phyloP scores from a whole-genome alignment of 2,113 vertebrate species.

The Litocranius walleri region DNA sequence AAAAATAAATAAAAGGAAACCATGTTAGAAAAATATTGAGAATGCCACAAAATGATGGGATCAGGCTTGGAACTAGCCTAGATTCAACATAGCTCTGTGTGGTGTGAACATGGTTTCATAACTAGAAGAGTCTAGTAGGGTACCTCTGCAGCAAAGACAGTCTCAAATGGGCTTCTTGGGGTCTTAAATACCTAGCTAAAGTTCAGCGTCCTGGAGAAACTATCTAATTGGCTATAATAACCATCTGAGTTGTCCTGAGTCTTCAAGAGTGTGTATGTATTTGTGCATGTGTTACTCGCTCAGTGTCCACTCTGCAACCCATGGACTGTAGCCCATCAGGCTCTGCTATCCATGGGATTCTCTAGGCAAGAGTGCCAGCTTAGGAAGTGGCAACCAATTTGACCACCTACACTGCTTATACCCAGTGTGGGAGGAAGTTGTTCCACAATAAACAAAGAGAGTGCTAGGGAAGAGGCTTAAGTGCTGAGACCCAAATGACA shows the following conservation, averaged over 20 bases:
- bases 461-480: background rate
- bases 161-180: background rate
- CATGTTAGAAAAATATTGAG: background rate
- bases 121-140: background rate
- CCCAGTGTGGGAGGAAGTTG: background rate
- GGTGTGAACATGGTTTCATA: background rate
- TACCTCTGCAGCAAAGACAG: no score
- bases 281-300: rapidly evolving
- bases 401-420: background rate
- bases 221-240: background rate
- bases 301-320: background rate
- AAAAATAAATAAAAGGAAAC: background rate
- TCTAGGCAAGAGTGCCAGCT: background rate
- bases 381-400: background rate
- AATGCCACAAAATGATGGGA: background rate
- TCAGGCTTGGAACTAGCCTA: background rate
- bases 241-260: background rate
- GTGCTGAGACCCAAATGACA: background rate
- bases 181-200: background rate
- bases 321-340: background rate
- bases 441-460: background rate
- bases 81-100: background rate
- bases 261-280: background rate
- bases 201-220: background rate
- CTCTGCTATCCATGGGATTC: background rate